Percentiles rank a stretch among this genome's conserved stretches.
phyloP scores from a whole-genome alignment of 2,113 vertebrate species.

The Apaloderma vittatum region DNA sequence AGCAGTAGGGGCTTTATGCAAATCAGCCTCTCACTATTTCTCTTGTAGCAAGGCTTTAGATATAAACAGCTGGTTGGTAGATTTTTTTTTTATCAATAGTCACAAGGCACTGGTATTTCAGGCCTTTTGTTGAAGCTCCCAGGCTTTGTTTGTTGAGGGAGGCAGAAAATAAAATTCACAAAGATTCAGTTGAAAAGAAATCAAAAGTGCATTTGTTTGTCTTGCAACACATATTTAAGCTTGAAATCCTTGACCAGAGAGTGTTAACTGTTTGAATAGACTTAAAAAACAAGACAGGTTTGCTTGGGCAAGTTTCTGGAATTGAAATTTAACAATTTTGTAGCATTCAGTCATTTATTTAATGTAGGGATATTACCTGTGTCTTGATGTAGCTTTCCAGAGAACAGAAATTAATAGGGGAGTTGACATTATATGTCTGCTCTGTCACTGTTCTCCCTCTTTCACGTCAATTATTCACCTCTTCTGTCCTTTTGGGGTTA shows the following conservation, averaged over 20 bases:
- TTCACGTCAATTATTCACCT: neutral
- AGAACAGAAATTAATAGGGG: neutral
- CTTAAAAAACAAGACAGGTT: neutral
- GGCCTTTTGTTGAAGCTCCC: neutral
- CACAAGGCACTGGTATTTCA: neutral
- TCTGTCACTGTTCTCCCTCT: neutral
- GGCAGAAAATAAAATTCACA: neutral
- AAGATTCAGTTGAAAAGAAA: neutral
- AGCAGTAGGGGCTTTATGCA: neutral
- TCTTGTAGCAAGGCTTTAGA: neutral
- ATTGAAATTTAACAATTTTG: neutral
- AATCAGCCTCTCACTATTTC: neutral
- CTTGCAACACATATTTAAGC: neutral
- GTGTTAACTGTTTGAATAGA: neutral
- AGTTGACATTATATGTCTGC: neutral
- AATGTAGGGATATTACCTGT: neutral
- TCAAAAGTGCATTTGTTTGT: neutral
- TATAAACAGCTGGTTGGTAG: neutral
- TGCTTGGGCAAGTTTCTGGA: neutral
- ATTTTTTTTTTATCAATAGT: neutral
- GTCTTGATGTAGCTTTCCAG: neutral
- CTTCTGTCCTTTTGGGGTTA: neutral
- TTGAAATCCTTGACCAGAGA: neutral
- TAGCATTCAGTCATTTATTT: neutral
- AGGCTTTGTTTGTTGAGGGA: neutral